Conservation (phyloP, 2,113 vertebrate species). For the Ophthalmotilapia sp. region DNA sequence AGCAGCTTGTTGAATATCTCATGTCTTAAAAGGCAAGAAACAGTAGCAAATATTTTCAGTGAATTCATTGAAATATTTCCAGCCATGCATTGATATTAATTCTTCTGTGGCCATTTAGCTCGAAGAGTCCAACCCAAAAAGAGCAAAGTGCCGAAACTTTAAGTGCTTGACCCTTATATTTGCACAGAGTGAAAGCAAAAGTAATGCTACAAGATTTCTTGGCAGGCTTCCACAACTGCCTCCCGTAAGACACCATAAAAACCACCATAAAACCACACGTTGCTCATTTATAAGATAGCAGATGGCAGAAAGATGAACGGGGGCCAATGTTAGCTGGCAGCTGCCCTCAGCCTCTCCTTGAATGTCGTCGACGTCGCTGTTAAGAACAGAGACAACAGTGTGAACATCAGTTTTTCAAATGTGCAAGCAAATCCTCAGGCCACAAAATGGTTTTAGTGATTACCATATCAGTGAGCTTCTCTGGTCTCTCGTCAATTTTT, state of each 20-base stretch:
- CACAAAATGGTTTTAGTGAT: not conserved
- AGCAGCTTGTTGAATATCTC: not conserved
- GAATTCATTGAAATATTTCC: not conserved
- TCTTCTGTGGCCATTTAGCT: not conserved
- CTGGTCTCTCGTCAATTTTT: not conserved
- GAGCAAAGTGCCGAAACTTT: not conserved
- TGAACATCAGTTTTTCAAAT: not conserved
- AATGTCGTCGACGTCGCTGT: not conserved
- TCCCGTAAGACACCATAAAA: not conserved
- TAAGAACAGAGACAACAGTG: not conserved
- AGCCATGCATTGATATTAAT: not conserved
- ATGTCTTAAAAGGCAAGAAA: not conserved
- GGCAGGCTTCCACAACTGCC: not conserved
- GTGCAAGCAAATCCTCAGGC: not conserved
- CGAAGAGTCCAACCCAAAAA: not conserved
- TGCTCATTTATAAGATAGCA: not conserved
- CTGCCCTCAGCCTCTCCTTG: not conserved
- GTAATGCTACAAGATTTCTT: conserved; percentile 4
- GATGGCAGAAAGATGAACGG: not conserved
- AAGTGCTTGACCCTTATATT: not conserved
- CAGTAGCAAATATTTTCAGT: not conserved
- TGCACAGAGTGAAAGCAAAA: conserved; percentile 39
- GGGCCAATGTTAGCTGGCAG: not conserved
- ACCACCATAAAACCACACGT: not conserved
- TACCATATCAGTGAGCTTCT: not conserved